A percentile compares a stretch with the other conserved stretches of the same genome.
Conservation (phyloP, 2,797 vertebrate genomes). For the Linurgus olivaceus region DNA sequence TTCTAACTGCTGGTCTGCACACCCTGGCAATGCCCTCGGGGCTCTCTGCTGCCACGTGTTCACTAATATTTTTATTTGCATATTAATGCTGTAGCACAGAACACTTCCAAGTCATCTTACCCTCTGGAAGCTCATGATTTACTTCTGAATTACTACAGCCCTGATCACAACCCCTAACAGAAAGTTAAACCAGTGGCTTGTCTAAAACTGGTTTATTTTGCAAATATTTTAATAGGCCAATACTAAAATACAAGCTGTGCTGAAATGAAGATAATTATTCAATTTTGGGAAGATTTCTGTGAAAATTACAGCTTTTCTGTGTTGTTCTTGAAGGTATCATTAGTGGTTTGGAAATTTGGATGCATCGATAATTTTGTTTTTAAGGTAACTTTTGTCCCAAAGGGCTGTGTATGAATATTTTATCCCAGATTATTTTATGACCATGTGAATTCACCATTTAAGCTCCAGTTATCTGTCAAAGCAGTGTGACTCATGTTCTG, state of each 20-base stretch:
- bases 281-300: not conserved
- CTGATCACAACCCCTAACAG: rapidly evolving
- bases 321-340: not conserved
- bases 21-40: not conserved
- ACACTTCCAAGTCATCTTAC: not conserved
- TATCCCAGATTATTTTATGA: not conserved
- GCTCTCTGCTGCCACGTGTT: not conserved
- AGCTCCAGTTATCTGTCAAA: not conserved
- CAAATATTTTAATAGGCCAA: not conserved
- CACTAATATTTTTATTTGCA: not conserved
- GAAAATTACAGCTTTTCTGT: not conserved
- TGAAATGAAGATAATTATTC: not conserved
- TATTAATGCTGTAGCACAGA: not conserved
- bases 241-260: rapidly evolving
- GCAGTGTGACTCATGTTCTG: not conserved
- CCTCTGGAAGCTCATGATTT: not conserved
- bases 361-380: not conserved
- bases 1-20: not conserved
- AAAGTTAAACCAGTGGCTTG: not conserved
- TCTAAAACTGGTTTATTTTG: not conserved
- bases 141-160: not conserved
- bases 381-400: not conserved
- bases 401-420: not conserved
- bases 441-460: not conserved
- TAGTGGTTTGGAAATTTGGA: not conserved